Evolutionary conservation across 64 coral and sea anemone species (phyloP).

Genomic region (Trachythela sp.): DNA sequence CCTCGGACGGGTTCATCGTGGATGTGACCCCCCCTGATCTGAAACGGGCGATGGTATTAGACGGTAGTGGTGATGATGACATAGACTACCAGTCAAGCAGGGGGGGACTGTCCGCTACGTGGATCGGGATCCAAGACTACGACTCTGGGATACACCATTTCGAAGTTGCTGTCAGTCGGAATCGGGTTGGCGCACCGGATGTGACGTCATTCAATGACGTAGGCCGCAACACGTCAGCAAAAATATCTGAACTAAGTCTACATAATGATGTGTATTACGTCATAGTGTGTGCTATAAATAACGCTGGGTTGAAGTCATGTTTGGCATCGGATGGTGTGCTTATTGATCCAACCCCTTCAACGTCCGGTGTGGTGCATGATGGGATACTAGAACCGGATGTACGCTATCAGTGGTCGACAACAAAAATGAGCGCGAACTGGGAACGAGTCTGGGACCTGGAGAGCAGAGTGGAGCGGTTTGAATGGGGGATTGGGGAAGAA

Average conservation of each 20-base stretch:
- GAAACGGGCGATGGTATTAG: conserved; percentile 57
- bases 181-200: conserved; percentile 41
- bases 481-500: conserved; percentile 72
- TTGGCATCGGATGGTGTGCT: conserved; percentile 72
- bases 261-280: conserved; percentile 79
- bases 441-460: conserved; percentile 89
- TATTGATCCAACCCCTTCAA: conserved; percentile 68
- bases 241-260: conserved; percentile 44
- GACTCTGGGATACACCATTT: conserved; percentile 70
- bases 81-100: conserved; percentile 76
- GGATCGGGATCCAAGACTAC: conserved; percentile 57
- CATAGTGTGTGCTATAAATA: conserved; percentile 81
- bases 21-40: conserved; percentile 65
- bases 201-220: conserved; percentile 45
- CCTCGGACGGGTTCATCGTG: conserved; percentile 63
- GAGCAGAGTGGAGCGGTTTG: conserved; percentile 66
- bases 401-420: conserved; percentile 63
- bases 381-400: conserved; percentile 87
- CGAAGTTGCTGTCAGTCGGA: conserved; percentile 74
- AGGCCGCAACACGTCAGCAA: conserved; percentile 34
- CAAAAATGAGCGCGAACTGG: conserved; percentile 79
- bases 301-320: conserved; percentile 65
- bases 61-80: conserved; percentile 59
- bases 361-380: conserved; percentile 76
- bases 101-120: conserved; percentile 57